Conservation (phyloP, 2,113 vertebrate species). For the Triplophysa siluroides region DNA sequence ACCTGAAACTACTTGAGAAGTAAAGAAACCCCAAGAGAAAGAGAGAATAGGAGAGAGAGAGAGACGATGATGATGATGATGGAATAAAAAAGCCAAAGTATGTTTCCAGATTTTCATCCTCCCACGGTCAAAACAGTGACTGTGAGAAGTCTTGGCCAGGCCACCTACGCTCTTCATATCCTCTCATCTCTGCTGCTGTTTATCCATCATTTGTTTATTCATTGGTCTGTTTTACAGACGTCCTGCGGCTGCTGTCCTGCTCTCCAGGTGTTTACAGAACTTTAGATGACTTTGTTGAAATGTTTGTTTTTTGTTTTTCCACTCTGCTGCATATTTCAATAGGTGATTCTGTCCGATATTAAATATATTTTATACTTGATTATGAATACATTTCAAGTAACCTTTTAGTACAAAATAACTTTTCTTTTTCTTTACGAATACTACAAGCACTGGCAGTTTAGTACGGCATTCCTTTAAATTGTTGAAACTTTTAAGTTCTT, state of each 20-base stretch:
- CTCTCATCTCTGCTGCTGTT: constrained; percentile 59
- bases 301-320: not conserved
- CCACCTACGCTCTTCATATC: constrained; percentile 63
- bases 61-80: constrained; percentile 36
- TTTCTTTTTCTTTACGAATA: not conserved
- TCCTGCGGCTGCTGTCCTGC: constrained; percentile 37
- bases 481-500: no score
- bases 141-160: constrained; percentile 64
- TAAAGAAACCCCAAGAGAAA: constrained; percentile 24
- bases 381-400: no score
- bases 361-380: no score
- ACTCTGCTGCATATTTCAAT: not conserved
- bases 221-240: constrained; percentile 42
- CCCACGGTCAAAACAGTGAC: constrained; percentile 66
- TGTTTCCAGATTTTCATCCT: constrained; percentile 73
- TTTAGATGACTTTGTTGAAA: constrained; percentile 33
- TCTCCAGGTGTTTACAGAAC: constrained; percentile 41
- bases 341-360: not conserved
- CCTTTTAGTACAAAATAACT: no score
- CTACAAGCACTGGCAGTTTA: not conserved
- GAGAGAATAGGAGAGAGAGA: not conserved
- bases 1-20: constrained; percentile 58
- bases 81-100: constrained; percentile 51
- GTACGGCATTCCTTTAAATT: not conserved
- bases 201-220: constrained; percentile 47